Conservation (phyloP, 2,797 vertebrate species). For the Cryptoblepharus egeriae region DNA sequence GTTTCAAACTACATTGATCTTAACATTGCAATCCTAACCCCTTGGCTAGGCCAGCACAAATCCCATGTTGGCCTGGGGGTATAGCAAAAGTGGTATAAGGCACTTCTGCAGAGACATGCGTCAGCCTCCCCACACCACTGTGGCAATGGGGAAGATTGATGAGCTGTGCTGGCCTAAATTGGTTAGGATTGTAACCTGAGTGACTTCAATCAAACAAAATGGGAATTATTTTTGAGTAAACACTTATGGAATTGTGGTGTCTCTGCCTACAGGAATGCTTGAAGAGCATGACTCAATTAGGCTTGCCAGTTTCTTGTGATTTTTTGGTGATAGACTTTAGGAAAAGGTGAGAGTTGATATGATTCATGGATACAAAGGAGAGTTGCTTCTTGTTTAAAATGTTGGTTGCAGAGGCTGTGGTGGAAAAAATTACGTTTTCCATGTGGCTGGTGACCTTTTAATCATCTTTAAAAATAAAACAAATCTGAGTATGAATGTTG, state of each 20-base stretch:
- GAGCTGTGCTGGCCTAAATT: too few relatives aligned
- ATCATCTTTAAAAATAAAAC: constrained; percentile 13
- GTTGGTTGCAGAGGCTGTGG: neutral
- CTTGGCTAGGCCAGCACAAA: too few relatives aligned
- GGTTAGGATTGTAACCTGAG: too few relatives aligned
- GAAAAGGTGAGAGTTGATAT: neutral
- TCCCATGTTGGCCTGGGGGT: too few relatives aligned
- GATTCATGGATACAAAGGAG: neutral
- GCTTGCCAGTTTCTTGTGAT: neutral
- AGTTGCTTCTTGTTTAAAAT: neutral
- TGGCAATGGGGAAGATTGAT: too few relatives aligned
- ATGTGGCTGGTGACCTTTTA: constrained; percentile 2
- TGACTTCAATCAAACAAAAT: too few relatives aligned
- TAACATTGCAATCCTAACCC: too few relatives aligned
- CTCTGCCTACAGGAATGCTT: neutral
- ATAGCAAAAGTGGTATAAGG: too few relatives aligned
- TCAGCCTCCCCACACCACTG: too few relatives aligned
- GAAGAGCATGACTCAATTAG: neutral
- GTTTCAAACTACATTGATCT: too few relatives aligned
- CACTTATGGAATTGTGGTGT: neutral
- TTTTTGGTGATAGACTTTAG: neutral
- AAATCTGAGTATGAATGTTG: neutral
- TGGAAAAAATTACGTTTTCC: neutral
- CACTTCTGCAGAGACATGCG: too few relatives aligned
- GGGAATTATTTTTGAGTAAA: too few relatives aligned